phyloP scores from a whole-genome alignment of 2,797 vertebrate genomes.

The Staurois parvus region DNA sequence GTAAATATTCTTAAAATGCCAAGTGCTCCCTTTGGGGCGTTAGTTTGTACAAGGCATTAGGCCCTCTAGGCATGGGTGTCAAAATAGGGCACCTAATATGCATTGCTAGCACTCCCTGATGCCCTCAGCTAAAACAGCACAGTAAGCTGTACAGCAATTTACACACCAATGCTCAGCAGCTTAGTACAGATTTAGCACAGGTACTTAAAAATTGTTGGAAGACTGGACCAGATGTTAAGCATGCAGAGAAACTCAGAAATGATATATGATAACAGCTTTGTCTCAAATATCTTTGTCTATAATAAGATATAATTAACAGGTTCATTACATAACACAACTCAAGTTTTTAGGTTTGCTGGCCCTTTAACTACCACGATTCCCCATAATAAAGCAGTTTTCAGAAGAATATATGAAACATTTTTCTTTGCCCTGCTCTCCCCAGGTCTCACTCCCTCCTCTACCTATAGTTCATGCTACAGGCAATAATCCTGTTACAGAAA shows the following conservation, averaged over 20 bases:
- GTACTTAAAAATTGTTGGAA: neutral
- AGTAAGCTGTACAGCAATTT: neutral
- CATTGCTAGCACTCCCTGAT: neutral
- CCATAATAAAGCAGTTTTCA: neutral
- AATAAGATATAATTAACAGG: no score
- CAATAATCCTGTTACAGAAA: conserved; percentile 79
- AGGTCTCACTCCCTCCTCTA: conserved; percentile 18
- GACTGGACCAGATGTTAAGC: neutral
- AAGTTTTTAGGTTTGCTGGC: no score
- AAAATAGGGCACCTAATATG: neutral
- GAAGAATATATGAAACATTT: neutral
- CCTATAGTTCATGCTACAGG: conserved; percentile 25
- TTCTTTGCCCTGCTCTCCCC: neutral
- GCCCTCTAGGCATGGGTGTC: neutral
- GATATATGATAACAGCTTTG: no score
- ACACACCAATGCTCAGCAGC: neutral
- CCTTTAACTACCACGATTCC: neutral
- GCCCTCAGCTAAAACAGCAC: neutral
- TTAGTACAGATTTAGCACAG: neutral
- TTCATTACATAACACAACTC: no score
- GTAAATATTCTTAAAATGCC: neutral
- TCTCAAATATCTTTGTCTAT: no score
- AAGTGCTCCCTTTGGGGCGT: neutral
- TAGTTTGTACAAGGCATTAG: neutral
- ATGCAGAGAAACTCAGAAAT: neutral